These are phyloP conservation scores for Aphodius granarius DNA, from an alignment of 2,888 invertebrate species.

Conservation along the genomic window DNA sequence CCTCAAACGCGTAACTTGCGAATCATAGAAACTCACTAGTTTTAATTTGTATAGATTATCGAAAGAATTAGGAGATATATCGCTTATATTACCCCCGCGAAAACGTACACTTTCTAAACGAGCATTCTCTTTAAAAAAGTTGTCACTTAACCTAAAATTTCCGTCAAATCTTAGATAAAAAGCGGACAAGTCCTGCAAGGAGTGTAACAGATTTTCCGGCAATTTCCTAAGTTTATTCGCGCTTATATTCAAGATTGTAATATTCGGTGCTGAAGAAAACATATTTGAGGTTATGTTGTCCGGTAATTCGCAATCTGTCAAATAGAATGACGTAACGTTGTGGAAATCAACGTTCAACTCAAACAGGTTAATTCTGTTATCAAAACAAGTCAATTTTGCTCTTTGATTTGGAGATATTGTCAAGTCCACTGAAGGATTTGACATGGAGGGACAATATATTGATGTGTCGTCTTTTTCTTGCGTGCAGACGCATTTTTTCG, in stretches of 20 bases:
- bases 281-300: conserved; percentile 55
- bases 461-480: not conserved
- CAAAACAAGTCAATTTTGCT: not conserved
- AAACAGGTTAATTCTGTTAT: not conserved
- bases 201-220: conserved; percentile 63
- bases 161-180: conserved; percentile 71
- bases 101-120: conserved; percentile 50
- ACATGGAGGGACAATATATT: not conserved
- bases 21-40: not conserved
- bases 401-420: not conserved
- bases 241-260: conserved; percentile 70
- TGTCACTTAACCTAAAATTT: conserved; percentile 62
- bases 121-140: conserved; percentile 54
- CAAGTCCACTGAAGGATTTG: not conserved
- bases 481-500: not conserved
- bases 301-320: not conserved
- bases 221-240: conserved; percentile 66
- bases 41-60: not conserved
- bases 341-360: not conserved
- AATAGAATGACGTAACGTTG: not conserved
- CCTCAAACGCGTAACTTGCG: not conserved
- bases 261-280: conserved; percentile 64
- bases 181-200: conserved; percentile 62
- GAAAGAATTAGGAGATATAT: not conserved
- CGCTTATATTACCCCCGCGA: not conserved